Evolutionary conservation across 1,140 invertebrate species (phyloP).

Genomic region (Rhopalosiphum padi): DNA sequence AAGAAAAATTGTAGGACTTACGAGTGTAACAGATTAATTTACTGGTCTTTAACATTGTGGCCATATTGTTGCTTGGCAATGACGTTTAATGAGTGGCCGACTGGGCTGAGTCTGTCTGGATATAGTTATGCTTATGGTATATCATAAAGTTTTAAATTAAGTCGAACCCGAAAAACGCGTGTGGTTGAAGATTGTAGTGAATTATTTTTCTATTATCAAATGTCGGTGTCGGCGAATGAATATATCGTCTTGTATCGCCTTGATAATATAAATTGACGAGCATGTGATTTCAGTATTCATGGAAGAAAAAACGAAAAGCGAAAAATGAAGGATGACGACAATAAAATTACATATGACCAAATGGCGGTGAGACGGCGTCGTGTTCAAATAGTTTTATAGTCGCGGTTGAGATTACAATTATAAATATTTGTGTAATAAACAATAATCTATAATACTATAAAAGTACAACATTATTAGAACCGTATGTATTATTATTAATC

Average conservation of each 20-base stretch:
- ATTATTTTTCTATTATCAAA: not conserved
- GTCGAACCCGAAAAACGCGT: not conserved
- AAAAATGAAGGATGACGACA: not conserved
- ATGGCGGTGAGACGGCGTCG: not conserved
- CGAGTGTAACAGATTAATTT: conserved; percentile 29
- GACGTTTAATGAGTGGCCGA: not conserved
- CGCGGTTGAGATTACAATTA: too few relatives aligned
- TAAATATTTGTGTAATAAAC: too few relatives aligned
- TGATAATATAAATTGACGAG: not conserved
- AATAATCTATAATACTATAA: too few relatives aligned
- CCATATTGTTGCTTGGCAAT: not conserved
- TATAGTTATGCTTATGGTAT: not conserved
- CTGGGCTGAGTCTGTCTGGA: not conserved
- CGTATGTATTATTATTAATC: not conserved
- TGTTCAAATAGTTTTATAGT: too few relatives aligned
- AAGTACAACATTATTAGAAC: too few relatives aligned
- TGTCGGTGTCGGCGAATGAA: not conserved
- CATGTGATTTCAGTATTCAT: not conserved
- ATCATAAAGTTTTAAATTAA: not conserved
- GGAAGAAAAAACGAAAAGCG: not conserved
- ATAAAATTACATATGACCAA: not conserved
- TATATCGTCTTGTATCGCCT: too few relatives aligned
- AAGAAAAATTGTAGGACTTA: not conserved
- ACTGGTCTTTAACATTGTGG: conserved; percentile 20
- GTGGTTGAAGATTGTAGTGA: not conserved